A percentile compares a stretch with the other conserved stretches of the same genome.
Evolutionary conservation across 2,113 vertebrate species (phyloP).

Genomic region (Mus pahari): DNA sequence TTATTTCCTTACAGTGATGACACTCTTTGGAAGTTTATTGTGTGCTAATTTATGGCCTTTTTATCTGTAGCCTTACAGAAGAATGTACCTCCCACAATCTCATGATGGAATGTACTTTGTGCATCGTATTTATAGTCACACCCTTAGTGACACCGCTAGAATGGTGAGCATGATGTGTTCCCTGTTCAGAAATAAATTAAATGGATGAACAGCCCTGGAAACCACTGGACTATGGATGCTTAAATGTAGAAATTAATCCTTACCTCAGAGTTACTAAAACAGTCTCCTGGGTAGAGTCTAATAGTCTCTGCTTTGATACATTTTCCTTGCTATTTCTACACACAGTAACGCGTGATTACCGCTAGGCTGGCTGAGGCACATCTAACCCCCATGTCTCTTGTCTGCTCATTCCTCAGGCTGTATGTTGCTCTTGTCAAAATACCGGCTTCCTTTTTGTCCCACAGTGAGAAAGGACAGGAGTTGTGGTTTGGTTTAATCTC

Average conservation of each 20-base stretch:
- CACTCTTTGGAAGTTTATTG: slow-evolving; percentile 8
- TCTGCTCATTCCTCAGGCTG: neutral
- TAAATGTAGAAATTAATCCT: neutral
- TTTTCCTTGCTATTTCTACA: neutral
- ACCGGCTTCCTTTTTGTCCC: neutral
- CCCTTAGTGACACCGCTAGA: neutral
- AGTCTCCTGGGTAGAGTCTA: neutral
- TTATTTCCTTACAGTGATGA: neutral
- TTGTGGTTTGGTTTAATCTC: slow-evolving; percentile 14
- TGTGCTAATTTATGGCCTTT: neutral
- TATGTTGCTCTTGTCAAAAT: neutral
- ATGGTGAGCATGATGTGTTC: neutral
- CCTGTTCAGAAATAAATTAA: neutral
- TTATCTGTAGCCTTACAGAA: neutral
- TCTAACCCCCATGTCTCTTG: neutral
- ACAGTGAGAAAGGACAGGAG: neutral
- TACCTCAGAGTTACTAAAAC: neutral
- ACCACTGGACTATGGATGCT: neutral
- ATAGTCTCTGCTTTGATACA: neutral
- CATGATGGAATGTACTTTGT: neutral
- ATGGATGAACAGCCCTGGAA: neutral
- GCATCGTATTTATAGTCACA: neutral
- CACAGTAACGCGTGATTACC: neutral
- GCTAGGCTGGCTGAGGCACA: neutral
- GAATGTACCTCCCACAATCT: neutral